phyloP scores from a whole-genome alignment of 2,113 vertebrate genomes.

The human (Homo sapiens) region DNA sequence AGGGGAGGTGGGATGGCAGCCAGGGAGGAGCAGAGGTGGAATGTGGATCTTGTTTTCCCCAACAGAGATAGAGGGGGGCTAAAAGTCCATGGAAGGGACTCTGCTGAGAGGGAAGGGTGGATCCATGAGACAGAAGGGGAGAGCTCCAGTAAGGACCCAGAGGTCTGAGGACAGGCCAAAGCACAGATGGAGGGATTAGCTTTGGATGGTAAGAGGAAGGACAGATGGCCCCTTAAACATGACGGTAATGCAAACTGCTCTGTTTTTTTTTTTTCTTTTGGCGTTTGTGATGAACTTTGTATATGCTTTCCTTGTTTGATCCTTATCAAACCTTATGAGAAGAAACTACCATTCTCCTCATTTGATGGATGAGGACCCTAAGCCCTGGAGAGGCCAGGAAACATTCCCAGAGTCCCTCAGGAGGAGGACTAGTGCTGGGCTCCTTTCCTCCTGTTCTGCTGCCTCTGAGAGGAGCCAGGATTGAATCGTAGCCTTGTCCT shows the following conservation, averaged over 20 bases:
- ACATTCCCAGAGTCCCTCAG: not conserved
- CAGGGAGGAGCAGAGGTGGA: not conserved
- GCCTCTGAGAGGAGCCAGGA: not conserved
- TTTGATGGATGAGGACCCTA: not conserved
- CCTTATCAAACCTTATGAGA: not conserved
- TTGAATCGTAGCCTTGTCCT: not conserved
- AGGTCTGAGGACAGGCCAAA: not conserved
- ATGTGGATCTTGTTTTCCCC: not conserved
- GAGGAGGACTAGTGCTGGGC: accelerated
- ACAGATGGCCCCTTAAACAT: not conserved
- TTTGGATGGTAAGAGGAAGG: not conserved
- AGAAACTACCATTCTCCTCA: not conserved
- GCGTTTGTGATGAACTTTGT: not conserved
- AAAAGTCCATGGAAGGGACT: not conserved
- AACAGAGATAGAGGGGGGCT: not conserved
- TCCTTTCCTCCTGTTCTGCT: not conserved
- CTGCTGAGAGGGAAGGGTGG: not conserved
- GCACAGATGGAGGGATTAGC: not conserved
- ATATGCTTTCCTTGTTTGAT: not conserved
- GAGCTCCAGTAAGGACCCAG: not conserved
- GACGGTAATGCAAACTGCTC: not conserved
- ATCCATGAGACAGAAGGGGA: no score
- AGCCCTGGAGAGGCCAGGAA: not conserved
- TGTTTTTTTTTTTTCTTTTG: no score
- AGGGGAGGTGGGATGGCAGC: not conserved